Evolutionary conservation across 2,113 vertebrate species (phyloP).

Genomic region (Stigmatopora argus): DNA sequence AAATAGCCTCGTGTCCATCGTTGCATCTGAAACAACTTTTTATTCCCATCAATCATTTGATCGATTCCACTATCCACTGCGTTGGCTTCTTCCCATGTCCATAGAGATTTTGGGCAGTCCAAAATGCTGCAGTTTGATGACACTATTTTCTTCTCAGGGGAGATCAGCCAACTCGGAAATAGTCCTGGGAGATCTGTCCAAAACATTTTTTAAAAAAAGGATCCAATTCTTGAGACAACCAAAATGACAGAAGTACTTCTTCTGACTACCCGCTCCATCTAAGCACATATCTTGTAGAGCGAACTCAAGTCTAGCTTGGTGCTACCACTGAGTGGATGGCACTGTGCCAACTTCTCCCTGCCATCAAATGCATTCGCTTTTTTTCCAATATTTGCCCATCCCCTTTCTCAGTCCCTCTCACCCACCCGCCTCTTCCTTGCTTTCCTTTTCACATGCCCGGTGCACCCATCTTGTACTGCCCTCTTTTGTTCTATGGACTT

Average conservation of each 20-base stretch:
- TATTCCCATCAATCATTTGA: constrained; percentile 18
- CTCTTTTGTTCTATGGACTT: constrained; percentile 82
- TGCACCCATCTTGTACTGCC: constrained; percentile 63
- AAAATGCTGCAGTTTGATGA: constrained; percentile 16
- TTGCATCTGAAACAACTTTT: constrained; percentile 22
- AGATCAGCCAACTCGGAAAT: constrained; percentile 30
- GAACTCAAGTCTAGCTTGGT: constrained; percentile 80
- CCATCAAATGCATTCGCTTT: constrained; percentile 97
- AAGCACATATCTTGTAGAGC: constrained; percentile 77
- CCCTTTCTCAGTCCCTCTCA: constrained; percentile 79
- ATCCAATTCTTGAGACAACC: constrained; percentile 15
- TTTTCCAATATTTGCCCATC: constrained; percentile 80
- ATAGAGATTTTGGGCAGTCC: constrained; percentile 38
- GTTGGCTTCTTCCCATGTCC: constrained; percentile 23
- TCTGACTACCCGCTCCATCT: constrained; percentile 75
- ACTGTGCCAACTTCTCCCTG: constrained; percentile 95
- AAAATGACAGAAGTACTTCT: constrained; percentile 30
- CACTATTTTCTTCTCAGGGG: constrained; percentile 20
- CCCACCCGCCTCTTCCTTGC: constrained; percentile 58
- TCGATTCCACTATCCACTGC: constrained; percentile 15
- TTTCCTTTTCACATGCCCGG: constrained; percentile 56
- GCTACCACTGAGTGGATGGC: constrained; percentile 99
- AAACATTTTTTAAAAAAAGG: constrained; percentile 13
- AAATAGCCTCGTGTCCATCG: constrained; percentile 17
- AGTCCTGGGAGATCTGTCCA: constrained; percentile 53